Evolutionary conservation across 2,797 vertebrate species (phyloP), one percentile per base, ranked within the genome.

Genomic region (Syncerus caffer): DNA sequence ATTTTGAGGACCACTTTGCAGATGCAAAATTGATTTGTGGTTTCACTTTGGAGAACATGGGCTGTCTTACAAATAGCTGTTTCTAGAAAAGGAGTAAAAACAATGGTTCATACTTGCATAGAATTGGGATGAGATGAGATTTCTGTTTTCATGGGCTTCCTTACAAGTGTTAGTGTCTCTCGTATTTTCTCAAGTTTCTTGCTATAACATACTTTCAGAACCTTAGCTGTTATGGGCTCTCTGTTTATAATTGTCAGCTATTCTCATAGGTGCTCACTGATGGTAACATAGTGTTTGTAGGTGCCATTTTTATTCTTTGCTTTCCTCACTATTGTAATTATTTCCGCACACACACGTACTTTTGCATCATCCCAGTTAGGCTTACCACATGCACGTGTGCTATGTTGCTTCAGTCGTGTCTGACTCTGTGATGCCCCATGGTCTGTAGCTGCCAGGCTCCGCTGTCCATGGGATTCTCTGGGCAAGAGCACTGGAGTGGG

Each of bases 61-160:
- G 1, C 42, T 93, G 47, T 95, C 12, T 92, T 95, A 89, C 93
- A 57, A 84, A 27, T 9, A 86, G 42, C 27, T 12, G 27, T 93
- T 95, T 96, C 60, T 92, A 60, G 89, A 84, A 94, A 94, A 94
- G 58, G 74, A 89, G 38, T 85, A 85, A 93, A 93, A 95, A 47
- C 57, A 38, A 0, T 83, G 29, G 29, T 90, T 93, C 79, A 42
- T 47, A 14, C 84, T 89, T 89, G 7, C 12, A 25, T 64, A 60
- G 82, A 80, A 92, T 79, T 95, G 83, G 31, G 45, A 50, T 92
- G 89, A 71, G 45, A 90, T n/a, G 19, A 86, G 31, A 78, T 34
- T 85, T 58, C 42, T 83, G 7, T 27, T 95, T 94, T 80, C 57
- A 86, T 86, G 62, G 86, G 21, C 71, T 86, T 29, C 29, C 57